Percentiles rank a stretch among this genome's conserved stretches.
phyloP scores from a whole-genome alignment of 2,888 invertebrate species.

The Argyresthia albistria region DNA sequence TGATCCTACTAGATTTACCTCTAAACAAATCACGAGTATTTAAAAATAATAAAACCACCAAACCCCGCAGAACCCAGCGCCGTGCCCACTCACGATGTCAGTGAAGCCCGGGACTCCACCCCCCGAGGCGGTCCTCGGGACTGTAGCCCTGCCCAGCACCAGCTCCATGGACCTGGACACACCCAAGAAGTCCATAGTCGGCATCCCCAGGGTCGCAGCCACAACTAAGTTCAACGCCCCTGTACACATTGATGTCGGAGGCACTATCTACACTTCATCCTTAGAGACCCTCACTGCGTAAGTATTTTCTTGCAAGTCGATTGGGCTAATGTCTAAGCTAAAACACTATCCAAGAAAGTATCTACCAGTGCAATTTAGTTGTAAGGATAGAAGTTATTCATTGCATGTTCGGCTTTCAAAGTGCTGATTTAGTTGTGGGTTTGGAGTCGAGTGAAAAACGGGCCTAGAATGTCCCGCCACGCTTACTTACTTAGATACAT shows the following conservation, averaged over 20 bases:
- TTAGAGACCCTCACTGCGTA: constrained; percentile 95
- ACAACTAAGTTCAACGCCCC: constrained; percentile 95
- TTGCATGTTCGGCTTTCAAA: no score
- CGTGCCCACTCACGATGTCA: constrained; percentile 9
- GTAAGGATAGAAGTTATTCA: no score
- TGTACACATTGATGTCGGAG: constrained; percentile 97
- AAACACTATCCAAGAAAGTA: no score
- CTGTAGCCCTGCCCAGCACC: constrained; percentile 4
- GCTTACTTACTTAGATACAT: no score
- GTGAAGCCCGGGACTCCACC: constrained; percentile 34
- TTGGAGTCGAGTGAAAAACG: no score
- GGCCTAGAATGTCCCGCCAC: no score
- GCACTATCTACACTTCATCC: constrained; percentile 96
- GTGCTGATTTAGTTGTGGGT: neutral
- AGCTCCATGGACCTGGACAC: constrained; percentile 35
- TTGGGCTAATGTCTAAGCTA: no score
- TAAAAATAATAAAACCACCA: no score
- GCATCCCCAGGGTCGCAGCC: constrained; percentile 94
- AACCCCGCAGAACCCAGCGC: neutral
- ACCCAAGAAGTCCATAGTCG: constrained; percentile 85
- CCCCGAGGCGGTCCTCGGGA: constrained; percentile 36
- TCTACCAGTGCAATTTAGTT: no score
- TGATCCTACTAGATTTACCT: no score
- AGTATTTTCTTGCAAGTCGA: constrained; percentile 34
- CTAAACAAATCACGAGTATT: no score